phyloP scores from a whole-genome alignment of 1,140 invertebrate species.

The Spodoptera frugiperda region DNA sequence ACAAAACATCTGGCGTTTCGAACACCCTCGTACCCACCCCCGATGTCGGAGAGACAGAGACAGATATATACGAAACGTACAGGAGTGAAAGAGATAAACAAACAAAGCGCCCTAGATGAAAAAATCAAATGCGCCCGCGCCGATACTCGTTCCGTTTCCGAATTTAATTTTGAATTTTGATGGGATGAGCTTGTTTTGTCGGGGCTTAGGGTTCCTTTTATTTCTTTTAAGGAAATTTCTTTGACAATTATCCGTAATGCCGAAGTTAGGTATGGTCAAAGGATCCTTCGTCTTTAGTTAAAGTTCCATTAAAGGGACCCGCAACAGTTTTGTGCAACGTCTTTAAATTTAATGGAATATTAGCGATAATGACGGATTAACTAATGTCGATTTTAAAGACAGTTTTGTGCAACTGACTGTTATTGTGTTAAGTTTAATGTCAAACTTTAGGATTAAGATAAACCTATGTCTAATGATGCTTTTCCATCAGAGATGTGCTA shows the following conservation, averaged over 20 bases:
- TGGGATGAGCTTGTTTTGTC: background rate
- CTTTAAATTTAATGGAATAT: no score
- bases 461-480: no score
- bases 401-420: no score
- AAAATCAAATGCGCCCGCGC: conserved; percentile 48
- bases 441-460: no score
- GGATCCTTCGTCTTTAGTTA: background rate
- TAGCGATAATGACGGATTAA: no score
- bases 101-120: conserved; percentile 41
- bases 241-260: background rate
- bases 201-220: no score
- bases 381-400: no score
- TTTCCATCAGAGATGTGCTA: no score
- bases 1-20: conserved; percentile 43
- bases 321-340: no score
- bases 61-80: background rate
- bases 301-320: no score
- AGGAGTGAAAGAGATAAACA: conserved; percentile 5
- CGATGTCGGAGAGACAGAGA: conserved; percentile 28
- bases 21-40: conserved; percentile 45
- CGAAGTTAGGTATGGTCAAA: no score
- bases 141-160: conserved; percentile 50
- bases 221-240: background rate
- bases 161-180: conserved; percentile 34
- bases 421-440: no score